Base-by-base conservation (phyloP, 1,140 invertebrate species). In the Drosophila azteca region DNA sequence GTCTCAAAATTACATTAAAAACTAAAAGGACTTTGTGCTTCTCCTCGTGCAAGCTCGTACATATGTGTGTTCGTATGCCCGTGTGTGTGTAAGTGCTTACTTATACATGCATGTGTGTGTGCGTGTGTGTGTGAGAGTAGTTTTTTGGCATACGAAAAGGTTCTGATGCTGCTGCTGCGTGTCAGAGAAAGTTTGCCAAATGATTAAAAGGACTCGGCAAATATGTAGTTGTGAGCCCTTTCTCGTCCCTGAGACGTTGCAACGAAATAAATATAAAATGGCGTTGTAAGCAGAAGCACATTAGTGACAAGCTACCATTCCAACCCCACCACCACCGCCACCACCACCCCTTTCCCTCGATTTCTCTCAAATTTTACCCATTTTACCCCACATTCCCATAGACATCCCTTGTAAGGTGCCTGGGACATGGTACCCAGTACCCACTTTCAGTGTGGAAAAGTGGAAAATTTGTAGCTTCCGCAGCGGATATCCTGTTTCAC, bases 401-500 rank as follows among this genome's bases (percentile, higher is more conserved):
- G 13, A 44, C 55, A 22, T 52, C 15, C 44, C 44, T 69, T 52
- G 45, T 15, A 70, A 74, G 77, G 74, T 73, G 70, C 75, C 75
- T 22, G 62, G 31, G 22, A 24, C 22, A 24, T 24, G 22, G 58
- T 31, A 26, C 26, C 35, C 45, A 15, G 29, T 45, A 17, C 43
- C 13, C 43, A 61, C 48, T 61, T 55, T 57, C 74, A 70, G 75
- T 85, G 77, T 74, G 77, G 81, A 79, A 90, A 79, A 90, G 87
- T 90, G 81, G 85, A 90, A 90, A 90, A 90, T 90, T 90, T 90
- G 82, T 85, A 78, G 67, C 87, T 90, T 90, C 87, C 87, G 87
- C 77, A 76, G 62, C 75, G 87, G 87, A 90, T 90, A 90, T 90
- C 87, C 87, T 90, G 72, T 90, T 90, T 89, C 83, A 79, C 83